Conservation (phyloP, 2,888 invertebrate genomes). For the Pseudococcus viburni region DNA sequence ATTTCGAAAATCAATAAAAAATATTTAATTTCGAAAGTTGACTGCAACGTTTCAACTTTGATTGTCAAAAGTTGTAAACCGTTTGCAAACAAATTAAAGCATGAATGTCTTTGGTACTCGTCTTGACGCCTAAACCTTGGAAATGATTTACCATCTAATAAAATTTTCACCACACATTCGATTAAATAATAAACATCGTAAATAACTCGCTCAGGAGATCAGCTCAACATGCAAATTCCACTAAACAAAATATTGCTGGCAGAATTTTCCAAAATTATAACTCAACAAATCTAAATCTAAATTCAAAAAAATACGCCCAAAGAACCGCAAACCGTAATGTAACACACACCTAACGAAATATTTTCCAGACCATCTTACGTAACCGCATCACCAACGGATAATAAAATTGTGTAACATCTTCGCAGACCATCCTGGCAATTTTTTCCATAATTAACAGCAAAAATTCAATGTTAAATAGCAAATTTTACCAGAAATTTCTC, state of each 20-base stretch:
- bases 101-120: no score
- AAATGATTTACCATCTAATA: neutral
- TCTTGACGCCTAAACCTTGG: no score
- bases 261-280: neutral
- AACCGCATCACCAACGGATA: neutral
- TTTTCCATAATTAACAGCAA: neutral
- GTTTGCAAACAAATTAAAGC: no score
- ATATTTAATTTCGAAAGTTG: no score
- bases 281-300: neutral
- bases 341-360: neutral
- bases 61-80: no score
- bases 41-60: no score
- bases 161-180: neutral
- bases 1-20: no score
- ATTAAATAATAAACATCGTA: neutral
- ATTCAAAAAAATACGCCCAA: neutral
- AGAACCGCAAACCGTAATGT: neutral
- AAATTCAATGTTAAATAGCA: constrained; percentile 26
- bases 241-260: neutral
- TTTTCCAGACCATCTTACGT: neutral
- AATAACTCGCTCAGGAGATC: neutral
- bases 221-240: neutral
- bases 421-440: neutral
- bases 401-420: constrained; percentile 6
- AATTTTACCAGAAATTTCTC: neutral